Evolutionary conservation across 2,888 invertebrate genomes (phyloP).

Genomic region (Patella depressa): DNA sequence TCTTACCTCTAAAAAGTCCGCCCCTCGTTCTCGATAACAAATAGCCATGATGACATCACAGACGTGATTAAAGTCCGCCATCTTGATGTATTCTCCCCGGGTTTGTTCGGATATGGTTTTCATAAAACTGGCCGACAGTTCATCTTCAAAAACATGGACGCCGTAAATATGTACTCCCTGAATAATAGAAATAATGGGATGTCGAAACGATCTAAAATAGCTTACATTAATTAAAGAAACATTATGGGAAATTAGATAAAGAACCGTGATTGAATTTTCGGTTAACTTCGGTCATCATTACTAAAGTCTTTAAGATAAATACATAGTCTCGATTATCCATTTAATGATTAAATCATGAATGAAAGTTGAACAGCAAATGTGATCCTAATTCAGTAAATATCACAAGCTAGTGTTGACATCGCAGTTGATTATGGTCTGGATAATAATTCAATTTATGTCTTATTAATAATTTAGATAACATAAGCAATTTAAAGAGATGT

Average conservation of each 20-base stretch:
- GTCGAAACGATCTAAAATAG: too few species aligned
- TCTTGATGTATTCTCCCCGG: conserved; percentile 56
- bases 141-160: conserved; percentile 52
- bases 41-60: conserved; percentile 67
- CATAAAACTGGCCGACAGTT: conserved; percentile 50
- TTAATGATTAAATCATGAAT: too few species aligned
- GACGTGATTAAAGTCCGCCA: conserved; percentile 58
- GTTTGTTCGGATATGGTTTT: conserved; percentile 49
- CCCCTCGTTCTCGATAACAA: conserved; percentile 62
- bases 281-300: too few species aligned
- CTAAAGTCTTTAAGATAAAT: too few species aligned
- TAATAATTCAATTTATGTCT: neutral
- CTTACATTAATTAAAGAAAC: too few species aligned
- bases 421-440: neutral
- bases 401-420: too few species aligned
- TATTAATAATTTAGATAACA: too few species aligned
- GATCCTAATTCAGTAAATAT: too few species aligned
- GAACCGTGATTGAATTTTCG: too few species aligned
- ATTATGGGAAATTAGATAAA: too few species aligned
- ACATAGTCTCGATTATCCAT: too few species aligned
- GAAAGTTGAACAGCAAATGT: too few species aligned
- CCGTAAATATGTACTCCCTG: conserved; percentile 61
- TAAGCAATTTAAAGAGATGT: neutral
- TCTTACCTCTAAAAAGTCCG: conserved; percentile 54
- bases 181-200: neutral